Conservation (phyloP, 2,888 invertebrate species). For the Drosophila acutilabella region DNA sequence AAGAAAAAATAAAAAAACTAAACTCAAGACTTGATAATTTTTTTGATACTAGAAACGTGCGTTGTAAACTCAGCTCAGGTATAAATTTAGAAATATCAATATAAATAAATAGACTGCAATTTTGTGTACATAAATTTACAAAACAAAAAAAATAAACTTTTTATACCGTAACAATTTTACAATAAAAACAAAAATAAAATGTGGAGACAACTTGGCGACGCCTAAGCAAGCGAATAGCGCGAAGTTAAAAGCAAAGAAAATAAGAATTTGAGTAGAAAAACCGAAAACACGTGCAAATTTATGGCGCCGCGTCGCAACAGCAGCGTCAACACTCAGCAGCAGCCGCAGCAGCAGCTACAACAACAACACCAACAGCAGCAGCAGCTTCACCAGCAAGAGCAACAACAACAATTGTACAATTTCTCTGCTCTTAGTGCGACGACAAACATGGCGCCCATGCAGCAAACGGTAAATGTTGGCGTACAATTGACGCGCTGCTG, state of each 20-base stretch:
- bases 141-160: constrained; percentile 6
- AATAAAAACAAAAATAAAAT: constrained; percentile 20
- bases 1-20: constrained; percentile 18
- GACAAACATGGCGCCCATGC: constrained; percentile 82
- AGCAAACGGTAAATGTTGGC: constrained; percentile 59
- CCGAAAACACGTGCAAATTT: constrained; percentile 59
- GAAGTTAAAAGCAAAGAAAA: background rate
- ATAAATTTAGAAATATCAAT: constrained; percentile 50
- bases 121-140: constrained; percentile 45
- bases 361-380: constrained; percentile 40
- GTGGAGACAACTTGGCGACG: constrained; percentile 14
- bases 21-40: constrained; percentile 47
- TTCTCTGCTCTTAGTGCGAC: constrained; percentile 26
- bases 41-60: constrained; percentile 70
- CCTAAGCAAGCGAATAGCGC: constrained; percentile 1
- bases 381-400: constrained; percentile 48
- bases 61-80: constrained; percentile 75
- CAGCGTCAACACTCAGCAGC: constrained; percentile 52
- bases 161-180: constrained; percentile 22
- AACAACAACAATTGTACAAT: constrained; percentile 43
- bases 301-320: constrained; percentile 87
- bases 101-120: constrained; percentile 63
- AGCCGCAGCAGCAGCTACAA: constrained; percentile 73
- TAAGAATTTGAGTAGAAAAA: background rate
- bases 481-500: constrained; percentile 89